Base-by-base conservation (phyloP, 2,888 invertebrate genomes). In the Drosophila austrosaltans region DNA sequence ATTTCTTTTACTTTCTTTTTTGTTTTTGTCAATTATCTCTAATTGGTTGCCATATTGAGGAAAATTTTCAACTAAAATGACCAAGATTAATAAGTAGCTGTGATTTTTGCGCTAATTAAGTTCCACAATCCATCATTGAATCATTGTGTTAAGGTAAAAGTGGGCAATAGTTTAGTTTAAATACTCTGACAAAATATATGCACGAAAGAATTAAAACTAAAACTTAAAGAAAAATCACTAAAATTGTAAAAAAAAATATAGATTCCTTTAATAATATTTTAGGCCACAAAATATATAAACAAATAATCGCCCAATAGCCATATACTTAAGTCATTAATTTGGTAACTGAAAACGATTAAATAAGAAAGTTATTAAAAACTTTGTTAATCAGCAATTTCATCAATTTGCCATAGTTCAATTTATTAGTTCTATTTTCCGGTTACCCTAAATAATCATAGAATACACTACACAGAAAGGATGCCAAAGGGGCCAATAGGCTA, bases 401-500 rank as follows among this genome's bases (percentile, higher is more conserved):
- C 6, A 16, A 16, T 42, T 16, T 20, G 6, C 16, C 3, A 5
- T 16, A 48, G 16, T 16, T 16, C 7, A 7, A 48, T 48, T 48
- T 48, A 10, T 7, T 30, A 48, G 16, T 48, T 22, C 44, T 48
- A 48, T 48, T 48, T 48, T 48, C 20, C 22, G 44, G 20, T 48
- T 48, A 12, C 48, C 48, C 48, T 48, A 48, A 48, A 16, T 48
- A 48, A 48, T 25, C 48, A 25, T 48, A 48, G 10, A 22, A 48
- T 25, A 25, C 25, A 48, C 48, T 48, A 4, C 5, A 48, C 48
- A 48, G 25, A 8, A 10, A 48, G 8, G 48, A 48, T 22, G 22
- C 12, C 48, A 8, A 48, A 48, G 25, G 25, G 48, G 48, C 48
- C 22, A 48, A 48, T 20, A 3, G 44, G 44, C 44, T 22, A 48